Conservation (phyloP, 2,888 invertebrate genomes). For the Calliphora vomitoria region DNA sequence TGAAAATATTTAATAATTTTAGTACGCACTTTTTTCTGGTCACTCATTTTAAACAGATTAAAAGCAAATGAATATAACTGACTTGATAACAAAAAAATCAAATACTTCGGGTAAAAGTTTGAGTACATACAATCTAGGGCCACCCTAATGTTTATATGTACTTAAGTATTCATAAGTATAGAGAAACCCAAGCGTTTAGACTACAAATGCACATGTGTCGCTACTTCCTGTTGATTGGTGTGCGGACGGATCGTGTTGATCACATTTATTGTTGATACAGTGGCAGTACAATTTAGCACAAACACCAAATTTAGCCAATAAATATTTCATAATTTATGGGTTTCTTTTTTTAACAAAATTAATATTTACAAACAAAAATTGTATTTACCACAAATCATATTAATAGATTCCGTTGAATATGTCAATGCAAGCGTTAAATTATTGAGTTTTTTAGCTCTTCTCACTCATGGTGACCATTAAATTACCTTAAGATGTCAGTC, state of each 20-base stretch:
- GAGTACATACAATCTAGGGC: background rate
- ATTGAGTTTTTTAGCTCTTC: background rate
- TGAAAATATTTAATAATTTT: too few relatives aligned
- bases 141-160: background rate
- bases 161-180: slow-evolving; percentile 1
- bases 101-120: too few relatives aligned
- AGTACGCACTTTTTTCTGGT: too few relatives aligned
- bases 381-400: background rate
- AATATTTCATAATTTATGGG: slow-evolving; percentile 16
- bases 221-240: slow-evolving; percentile 81
- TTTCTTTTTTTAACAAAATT: slow-evolving; percentile 4
- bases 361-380: background rate
- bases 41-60: too few relatives aligned
- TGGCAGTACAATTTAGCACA: slow-evolving; percentile 34
- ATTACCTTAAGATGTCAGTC: slow-evolving; percentile 15
- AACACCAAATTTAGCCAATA: slow-evolving; percentile 31
- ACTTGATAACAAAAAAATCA: too few relatives aligned
- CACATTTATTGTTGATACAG: slow-evolving; percentile 74
- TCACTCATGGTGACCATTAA: background rate
- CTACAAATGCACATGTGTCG: slow-evolving; percentile 78
- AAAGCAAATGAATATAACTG: too few relatives aligned
- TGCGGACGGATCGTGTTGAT: slow-evolving; percentile 81
- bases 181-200: background rate
- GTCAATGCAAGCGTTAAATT: background rate
- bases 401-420: background rate